Percentiles rank a stretch among this genome's conserved stretches.
These are phyloP conservation scores for Nesometra sesokonis DNA, from an alignment of 35 echinoderm and acorn worm genomes.

Conservation along the genomic window DNA sequence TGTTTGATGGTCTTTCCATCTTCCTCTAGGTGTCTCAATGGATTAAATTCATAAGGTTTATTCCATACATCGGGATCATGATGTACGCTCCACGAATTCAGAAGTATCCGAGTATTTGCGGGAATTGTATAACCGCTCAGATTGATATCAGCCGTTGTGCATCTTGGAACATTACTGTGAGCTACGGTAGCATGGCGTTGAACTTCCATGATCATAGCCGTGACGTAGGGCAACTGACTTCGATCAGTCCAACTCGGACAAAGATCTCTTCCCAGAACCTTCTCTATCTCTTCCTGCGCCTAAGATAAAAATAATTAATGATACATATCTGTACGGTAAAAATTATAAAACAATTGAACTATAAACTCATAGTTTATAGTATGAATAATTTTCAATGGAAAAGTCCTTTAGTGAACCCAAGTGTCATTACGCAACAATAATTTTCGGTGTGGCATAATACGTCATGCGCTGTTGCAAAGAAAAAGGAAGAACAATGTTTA, in stretches of 20 bases:
- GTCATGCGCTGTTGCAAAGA: no score
- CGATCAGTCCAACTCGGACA: slow-evolving; percentile 43
- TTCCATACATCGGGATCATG: background rate
- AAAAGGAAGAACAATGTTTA: no score
- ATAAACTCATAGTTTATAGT: no score
- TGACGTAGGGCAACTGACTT: slow-evolving; percentile 46
- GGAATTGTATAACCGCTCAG: slow-evolving; percentile 46
- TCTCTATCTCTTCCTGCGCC: slow-evolving; percentile 48
- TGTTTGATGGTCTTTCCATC: background rate
- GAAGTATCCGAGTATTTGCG: background rate
- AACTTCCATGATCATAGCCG: slow-evolving; percentile 50
- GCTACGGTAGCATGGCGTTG: slow-evolving; percentile 31
- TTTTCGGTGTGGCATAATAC: no score
- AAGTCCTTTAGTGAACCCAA: no score
- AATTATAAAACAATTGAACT: no score
- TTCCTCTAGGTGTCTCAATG: background rate
- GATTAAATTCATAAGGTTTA: background rate
- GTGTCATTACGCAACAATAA: no score
- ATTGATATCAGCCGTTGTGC: slow-evolving; percentile 5
- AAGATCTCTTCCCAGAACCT: slow-evolving; percentile 28
- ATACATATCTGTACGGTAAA: no score
- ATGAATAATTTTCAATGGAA: no score
- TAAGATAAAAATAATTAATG: background rate
- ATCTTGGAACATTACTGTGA: slow-evolving; percentile 29
- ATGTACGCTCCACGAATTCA: background rate